Evolutionary conservation across 1,140 invertebrate species (phyloP), one percentile per base, ranked within the genome.

Genomic region (Chelonus insularis): DNA sequence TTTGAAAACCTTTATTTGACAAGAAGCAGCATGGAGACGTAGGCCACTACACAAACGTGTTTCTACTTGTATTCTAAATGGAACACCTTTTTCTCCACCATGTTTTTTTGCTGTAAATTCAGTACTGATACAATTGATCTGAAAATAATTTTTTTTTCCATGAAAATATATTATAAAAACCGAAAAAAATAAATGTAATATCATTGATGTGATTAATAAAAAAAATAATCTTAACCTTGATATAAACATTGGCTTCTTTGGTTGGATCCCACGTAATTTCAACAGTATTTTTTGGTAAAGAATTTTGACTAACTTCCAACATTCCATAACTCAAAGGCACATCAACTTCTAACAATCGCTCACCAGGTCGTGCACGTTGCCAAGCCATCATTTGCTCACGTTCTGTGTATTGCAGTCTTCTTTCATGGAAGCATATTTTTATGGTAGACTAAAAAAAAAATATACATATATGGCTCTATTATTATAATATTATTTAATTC

Each of bases 21-120:
- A 98, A 12, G 95, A 96, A 25, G 93, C 95, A 18, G 92, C 93
- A 76, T 98, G 94, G 0, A 97, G 82, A 21, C 91, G 82, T 55
- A 74, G 65, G 23, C 73, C 74, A 66, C 76, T 67, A 29, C 71
- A 67, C 29, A 79, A 14, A 67, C 78, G 69, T 0, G 92, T 95
- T 82, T 95, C 93, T 52, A 98, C 92, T 80, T 97, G 94, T 63
- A 98, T 91, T 16, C 96, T 86, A 82, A 98, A 98, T 21, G 96
- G 96, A 8, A 98, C 95, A 4, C 96, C 96, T 78, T 98, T 98
- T 78, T 98, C 96, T 2, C 96, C 96, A 21, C 96, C 96, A 80
- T 98, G 96, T 77, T 98, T 98, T 75, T 97, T 97, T 0, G 95
- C 93, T 1, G 96, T 98, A 76, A 98, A 98, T 81, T 98, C 96